A percentile compares a stretch with the other conserved stretches of the same genome.
These are phyloP conservation scores for Tokudaia tokunoshimensis DNA, from an alignment of 2,797 vertebrate species.

Conservation along the genomic window DNA sequence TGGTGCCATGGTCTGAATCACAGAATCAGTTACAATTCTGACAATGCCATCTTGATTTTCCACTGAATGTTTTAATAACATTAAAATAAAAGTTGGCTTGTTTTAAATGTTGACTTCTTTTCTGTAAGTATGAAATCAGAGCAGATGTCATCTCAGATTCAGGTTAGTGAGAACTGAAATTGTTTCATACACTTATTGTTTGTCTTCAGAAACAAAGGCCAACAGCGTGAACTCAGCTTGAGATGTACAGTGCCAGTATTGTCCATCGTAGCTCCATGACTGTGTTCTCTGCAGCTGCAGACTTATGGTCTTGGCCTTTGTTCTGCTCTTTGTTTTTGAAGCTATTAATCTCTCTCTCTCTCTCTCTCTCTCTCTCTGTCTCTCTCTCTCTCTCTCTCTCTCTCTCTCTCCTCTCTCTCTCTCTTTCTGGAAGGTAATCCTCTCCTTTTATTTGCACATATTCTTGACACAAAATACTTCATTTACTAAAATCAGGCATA, in stretches of 20 bases:
- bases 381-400: neutral
- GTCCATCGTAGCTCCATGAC: neutral
- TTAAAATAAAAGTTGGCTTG: neutral
- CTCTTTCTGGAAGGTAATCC: neutral
- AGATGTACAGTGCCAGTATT: conserved; percentile 11
- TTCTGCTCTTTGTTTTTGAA: conserved; percentile 21
- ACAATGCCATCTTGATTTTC: conserved; percentile 39
- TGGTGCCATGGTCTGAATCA: neutral
- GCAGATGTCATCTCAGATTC: conserved; percentile 76
- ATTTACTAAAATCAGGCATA: conserved; percentile 34
- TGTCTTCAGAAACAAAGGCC: conserved; percentile 75
- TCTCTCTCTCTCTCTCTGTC: neutral
- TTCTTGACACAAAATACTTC: conserved; percentile 42
- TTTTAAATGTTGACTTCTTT: conserved; percentile 69
- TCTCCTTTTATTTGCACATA: conserved; percentile 45
- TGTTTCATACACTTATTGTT: conserved; percentile 34
- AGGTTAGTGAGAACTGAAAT: conserved; percentile 76
- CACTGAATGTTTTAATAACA: conserved; percentile 53
- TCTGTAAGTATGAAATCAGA: conserved; percentile 66
- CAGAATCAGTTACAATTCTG: neutral
- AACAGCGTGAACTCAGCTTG: neutral
- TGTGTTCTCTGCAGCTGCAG: conserved; percentile 42
- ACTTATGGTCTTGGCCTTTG: neutral
- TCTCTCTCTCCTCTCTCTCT: neutral
- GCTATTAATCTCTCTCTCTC: neutral